Conservation (phyloP, 2,113 vertebrate genomes). For the Microcebus murinus region DNA sequence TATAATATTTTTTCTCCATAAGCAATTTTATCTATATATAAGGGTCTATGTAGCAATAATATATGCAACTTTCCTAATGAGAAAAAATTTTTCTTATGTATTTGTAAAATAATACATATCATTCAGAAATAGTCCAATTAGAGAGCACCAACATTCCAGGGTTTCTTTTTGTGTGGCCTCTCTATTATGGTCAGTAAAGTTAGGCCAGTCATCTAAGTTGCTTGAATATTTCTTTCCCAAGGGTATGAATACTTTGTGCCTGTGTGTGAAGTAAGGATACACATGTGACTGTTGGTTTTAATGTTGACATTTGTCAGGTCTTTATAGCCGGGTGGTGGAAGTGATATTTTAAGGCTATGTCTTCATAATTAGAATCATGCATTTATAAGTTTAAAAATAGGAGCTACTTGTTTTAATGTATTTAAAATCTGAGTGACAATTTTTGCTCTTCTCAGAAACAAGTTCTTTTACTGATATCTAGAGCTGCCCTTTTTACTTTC, state of each 20-base stretch:
- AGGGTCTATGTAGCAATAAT: neutral
- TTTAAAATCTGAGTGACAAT: neutral
- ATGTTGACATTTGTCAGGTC: neutral
- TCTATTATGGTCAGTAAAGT: neutral
- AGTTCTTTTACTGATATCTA: neutral
- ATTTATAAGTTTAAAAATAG: neutral
- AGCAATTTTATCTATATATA: neutral
- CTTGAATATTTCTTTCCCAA: neutral
- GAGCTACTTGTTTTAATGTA: neutral
- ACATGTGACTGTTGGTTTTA: neutral
- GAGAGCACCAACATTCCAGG: neutral
- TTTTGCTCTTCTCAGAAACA: slow-evolving; percentile 17
- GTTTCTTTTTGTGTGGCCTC: neutral
- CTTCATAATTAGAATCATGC: neutral
- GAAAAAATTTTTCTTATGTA: neutral
- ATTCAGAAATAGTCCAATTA: neutral
- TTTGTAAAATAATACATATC: neutral
- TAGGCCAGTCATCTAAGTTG: neutral
- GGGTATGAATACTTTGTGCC: neutral
- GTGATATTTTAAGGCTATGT: neutral
- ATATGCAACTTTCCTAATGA: neutral
- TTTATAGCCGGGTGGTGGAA: neutral
- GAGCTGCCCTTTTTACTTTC: neutral
- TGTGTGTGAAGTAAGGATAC: neutral
- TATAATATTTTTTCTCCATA: neutral